phyloP scores from a whole-genome alignment of 2,888 invertebrate species.

The Limulus polyphemus region DNA sequence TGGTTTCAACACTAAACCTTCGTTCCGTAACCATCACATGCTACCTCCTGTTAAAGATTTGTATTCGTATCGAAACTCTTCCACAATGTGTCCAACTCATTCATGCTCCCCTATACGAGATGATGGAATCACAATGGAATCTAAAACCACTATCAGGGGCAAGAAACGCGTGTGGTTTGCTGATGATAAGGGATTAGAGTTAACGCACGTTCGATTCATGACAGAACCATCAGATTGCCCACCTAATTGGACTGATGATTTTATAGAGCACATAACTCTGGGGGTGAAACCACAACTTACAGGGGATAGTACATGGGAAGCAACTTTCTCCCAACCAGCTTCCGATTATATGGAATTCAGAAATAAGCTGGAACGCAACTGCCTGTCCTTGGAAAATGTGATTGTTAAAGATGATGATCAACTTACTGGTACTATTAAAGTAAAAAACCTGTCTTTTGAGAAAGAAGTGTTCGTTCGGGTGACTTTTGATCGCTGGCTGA shows the following conservation, averaged over 20 bases:
- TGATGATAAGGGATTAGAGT: constrained; percentile 67
- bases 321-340: constrained; percentile 77
- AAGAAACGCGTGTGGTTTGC: constrained; percentile 82
- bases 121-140: constrained; percentile 2
- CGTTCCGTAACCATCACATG: no score
- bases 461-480: constrained; percentile 71
- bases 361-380: constrained; percentile 59
- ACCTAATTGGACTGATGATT: constrained; percentile 62
- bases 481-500: constrained; percentile 71
- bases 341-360: constrained; percentile 81
- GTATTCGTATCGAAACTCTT: no score
- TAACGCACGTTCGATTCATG: constrained; percentile 65
- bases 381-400: constrained; percentile 81
- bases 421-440: constrained; percentile 79
- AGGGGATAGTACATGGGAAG: constrained; percentile 51
- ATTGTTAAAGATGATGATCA: constrained; percentile 70
- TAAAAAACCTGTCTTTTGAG: constrained; percentile 73
- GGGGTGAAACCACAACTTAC: not conserved
- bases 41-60: no score
- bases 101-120: constrained; percentile 44
- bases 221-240: constrained; percentile 84
- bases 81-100: constrained; percentile 4
- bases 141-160: no score
- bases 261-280: constrained; percentile 50
- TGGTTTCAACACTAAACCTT: no score